phyloP scores from a whole-genome alignment of 2,113 vertebrate genomes.

The Centropristis striata region DNA sequence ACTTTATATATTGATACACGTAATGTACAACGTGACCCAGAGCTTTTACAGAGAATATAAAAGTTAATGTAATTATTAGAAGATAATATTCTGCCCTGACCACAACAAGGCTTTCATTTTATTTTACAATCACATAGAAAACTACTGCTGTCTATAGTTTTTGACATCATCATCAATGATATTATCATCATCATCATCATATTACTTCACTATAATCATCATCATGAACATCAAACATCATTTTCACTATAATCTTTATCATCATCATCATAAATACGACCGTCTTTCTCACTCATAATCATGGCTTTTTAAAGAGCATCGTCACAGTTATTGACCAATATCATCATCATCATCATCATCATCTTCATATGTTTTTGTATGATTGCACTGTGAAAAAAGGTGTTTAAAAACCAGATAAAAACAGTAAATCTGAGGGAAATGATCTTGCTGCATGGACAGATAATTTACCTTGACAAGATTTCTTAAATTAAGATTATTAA shows the following conservation, averaged over 20 bases:
- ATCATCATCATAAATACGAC: slow-evolving; percentile 57
- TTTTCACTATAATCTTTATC: slow-evolving; percentile 56
- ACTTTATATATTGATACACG: slow-evolving; percentile 82
- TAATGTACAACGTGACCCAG: slow-evolving; percentile 82
- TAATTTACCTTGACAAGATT: no score
- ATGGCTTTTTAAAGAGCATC: slow-evolving; percentile 67
- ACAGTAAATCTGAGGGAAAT: no score
- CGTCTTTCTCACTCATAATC: slow-evolving; percentile 54
- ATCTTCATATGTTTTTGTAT: slow-evolving; percentile 41
- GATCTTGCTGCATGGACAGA: no score
- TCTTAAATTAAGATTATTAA: no score
- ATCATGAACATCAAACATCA: slow-evolving; percentile 48
- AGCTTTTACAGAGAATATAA: slow-evolving; percentile 85
- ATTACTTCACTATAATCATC: slow-evolving; percentile 52
- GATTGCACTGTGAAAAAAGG: no score
- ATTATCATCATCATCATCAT: slow-evolving; percentile 50
- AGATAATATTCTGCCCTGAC: slow-evolving; percentile 76
- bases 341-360: slow-evolving; percentile 25
- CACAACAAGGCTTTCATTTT: slow-evolving; percentile 72
- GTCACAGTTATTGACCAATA: slow-evolving; percentile 65
- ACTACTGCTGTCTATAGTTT: slow-evolving; percentile 72
- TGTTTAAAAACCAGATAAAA: no score
- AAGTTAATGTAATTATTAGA: slow-evolving; percentile 80
- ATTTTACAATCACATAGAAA: slow-evolving; percentile 87
- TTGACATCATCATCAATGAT: slow-evolving; percentile 73